Percentiles rank a stretch among this genome's conserved stretches.
These are phyloP conservation scores for Brenthis daphne DNA, from an alignment of 2,888 invertebrate genomes.

Conservation along the genomic window DNA sequence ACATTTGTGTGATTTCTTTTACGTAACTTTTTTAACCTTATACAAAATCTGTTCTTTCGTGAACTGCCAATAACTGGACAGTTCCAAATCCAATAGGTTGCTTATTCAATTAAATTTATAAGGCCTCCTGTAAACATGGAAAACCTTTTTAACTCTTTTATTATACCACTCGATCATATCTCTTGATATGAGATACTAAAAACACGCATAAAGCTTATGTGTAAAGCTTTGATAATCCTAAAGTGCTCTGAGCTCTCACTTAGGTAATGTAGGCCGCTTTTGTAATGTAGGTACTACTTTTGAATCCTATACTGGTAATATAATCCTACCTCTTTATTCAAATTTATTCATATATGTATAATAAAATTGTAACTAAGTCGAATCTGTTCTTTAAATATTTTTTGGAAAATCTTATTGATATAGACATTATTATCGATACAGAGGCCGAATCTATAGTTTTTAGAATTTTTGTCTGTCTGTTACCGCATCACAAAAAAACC, in stretches of 20 bases:
- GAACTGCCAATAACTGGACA: conserved; percentile 11
- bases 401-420: too few species aligned
- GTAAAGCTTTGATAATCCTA: conserved; percentile 12
- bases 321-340: too few species aligned
- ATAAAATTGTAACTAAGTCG: too few species aligned
- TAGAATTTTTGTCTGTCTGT: too few species aligned
- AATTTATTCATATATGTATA: too few species aligned
- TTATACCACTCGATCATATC: conserved; percentile 15
- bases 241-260: conserved; percentile 28
- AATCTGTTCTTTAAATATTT: too few species aligned
- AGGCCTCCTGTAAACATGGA: neutral
- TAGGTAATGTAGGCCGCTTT: conserved; percentile 5
- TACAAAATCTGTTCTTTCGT: conserved; percentile 13
- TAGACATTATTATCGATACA: too few species aligned
- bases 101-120: conserved; percentile 20
- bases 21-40: neutral
- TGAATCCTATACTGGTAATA: too few species aligned
- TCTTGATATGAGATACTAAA: neutral
- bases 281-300: neutral
- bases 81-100: neutral
- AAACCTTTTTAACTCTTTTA: conserved; percentile 18
- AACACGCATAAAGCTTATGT: neutral
- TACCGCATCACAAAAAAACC: too few species aligned
- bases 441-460: too few species aligned
- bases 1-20: neutral